phyloP scores from a whole-genome alignment of 2,113 vertebrate genomes.

The Dolichallabes microphthalmus region DNA sequence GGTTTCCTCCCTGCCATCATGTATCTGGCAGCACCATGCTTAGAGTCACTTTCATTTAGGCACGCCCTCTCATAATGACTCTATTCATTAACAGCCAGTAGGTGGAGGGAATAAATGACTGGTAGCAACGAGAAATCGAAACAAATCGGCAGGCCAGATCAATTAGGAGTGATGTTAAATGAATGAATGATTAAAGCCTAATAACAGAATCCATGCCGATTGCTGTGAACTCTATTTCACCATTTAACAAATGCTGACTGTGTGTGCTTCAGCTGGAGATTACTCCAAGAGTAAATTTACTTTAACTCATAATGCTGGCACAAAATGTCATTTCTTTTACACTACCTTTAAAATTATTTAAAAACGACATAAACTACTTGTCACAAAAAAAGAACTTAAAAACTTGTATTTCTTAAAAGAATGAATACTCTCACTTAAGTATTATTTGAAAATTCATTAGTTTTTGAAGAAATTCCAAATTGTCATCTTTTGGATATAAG shows the following conservation, averaged over 20 bases:
- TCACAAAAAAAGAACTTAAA: too few relatives aligned
- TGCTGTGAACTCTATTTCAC: slow-evolving; percentile 45
- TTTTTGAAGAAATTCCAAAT: not conserved
- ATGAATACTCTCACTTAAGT: not conserved
- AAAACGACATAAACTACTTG: too few relatives aligned
- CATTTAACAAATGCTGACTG: slow-evolving; percentile 38
- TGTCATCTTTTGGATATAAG: not conserved
- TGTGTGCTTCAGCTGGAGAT: not conserved
- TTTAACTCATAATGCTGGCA: not conserved
- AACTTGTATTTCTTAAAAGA: too few relatives aligned
- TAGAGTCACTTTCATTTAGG: slow-evolving; percentile 89
- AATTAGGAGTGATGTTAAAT: slow-evolving; percentile 82
- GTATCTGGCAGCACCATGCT: slow-evolving; percentile 86
- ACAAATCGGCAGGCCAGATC: slow-evolving; percentile 89
- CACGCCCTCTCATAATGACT: slow-evolving; percentile 87
- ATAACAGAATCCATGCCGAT: slow-evolving; percentile 42
- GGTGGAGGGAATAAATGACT: slow-evolving; percentile 74
- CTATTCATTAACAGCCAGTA: slow-evolving; percentile 88
- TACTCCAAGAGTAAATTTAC: not conserved
- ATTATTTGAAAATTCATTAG: not conserved
- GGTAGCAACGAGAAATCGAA: slow-evolving; percentile 82
- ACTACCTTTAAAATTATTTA: not conserved
- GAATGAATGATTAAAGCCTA: slow-evolving; percentile 54
- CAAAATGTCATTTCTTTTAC: not conserved
- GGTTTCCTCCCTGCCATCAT: slow-evolving; percentile 57